These are phyloP conservation scores for Lepidocyrtoides sp. DNA, from an alignment of 2,888 invertebrate species.

Conservation along the genomic window DNA sequence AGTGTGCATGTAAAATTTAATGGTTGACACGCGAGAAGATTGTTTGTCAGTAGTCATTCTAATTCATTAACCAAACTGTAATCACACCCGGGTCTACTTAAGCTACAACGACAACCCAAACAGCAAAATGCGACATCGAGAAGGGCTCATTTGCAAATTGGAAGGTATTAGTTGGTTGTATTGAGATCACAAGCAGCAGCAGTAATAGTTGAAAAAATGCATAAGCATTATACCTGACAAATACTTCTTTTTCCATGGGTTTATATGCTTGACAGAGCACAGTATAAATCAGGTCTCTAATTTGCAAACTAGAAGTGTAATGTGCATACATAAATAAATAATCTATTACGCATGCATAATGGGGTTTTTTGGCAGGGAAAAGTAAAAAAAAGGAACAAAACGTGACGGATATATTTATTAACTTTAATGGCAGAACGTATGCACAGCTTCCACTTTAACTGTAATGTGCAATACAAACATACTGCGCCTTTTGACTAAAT, in stretches of 20 bases:
- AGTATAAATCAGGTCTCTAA: slow-evolving; percentile 67
- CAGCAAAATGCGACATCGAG: neutral
- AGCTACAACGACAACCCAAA: neutral
- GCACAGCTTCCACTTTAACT: neutral
- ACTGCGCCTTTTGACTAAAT: slow-evolving; percentile 10
- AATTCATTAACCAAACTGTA: slow-evolving; percentile 56
- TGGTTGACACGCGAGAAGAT: slow-evolving; percentile 25
- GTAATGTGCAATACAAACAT: neutral
- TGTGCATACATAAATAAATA: slow-evolving; percentile 46
- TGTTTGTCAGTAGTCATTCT: neutral
- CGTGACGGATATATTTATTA: slow-evolving; percentile 50
- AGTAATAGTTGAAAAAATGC: slow-evolving; percentile 15
- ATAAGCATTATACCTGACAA: neutral
- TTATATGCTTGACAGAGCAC: slow-evolving; percentile 4
- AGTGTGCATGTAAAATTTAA: neutral
- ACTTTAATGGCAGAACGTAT: neutral
- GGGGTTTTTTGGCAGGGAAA: neutral
- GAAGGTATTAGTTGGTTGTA: neutral
- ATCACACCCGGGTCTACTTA: neutral
- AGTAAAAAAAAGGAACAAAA: slow-evolving; percentile 19
- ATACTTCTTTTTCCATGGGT: slow-evolving; percentile 2
- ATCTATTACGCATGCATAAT: slow-evolving; percentile 32
- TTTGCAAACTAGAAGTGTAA: slow-evolving; percentile 63
- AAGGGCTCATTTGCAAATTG: neutral
- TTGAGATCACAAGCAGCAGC: slow-evolving; percentile 53